These are phyloP conservation scores for Bungarus multicinctus DNA, from an alignment of 2,113 vertebrate species.

Conservation along the genomic window DNA sequence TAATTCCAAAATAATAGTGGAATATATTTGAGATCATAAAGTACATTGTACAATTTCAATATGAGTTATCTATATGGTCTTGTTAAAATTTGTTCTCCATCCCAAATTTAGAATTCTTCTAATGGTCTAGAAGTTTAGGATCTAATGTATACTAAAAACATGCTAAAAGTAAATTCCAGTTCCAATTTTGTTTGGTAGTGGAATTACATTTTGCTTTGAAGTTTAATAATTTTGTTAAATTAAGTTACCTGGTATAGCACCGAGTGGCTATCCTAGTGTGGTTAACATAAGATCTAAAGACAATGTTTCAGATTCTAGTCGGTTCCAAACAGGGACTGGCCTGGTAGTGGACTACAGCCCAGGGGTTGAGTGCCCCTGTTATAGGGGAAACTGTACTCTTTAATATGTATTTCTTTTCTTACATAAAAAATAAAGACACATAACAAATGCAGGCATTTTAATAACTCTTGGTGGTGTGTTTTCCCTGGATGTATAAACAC, in stretches of 20 bases:
- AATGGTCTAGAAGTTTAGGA: background rate
- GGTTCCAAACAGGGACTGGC: background rate
- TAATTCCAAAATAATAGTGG: background rate
- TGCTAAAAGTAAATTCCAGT: background rate
- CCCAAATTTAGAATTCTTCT: background rate
- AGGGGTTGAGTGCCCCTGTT: too few relatives aligned
- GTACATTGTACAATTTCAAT: background rate
- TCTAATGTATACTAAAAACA: background rate
- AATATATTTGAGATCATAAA: background rate
- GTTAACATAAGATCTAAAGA: background rate
- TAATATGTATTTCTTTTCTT: background rate
- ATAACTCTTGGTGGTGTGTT: background rate
- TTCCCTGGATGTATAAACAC: background rate
- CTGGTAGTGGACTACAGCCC: too few relatives aligned
- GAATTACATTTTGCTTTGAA: background rate
- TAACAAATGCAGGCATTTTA: background rate
- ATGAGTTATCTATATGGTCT: background rate
- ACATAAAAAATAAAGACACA: background rate
- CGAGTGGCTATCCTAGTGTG: background rate
- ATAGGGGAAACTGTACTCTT: background rate
- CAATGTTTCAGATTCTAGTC: background rate
- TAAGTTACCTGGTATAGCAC: background rate
- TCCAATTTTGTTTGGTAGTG: background rate
- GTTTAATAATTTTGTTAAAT: background rate
- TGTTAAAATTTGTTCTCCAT: background rate